A percentile compares a stretch with the other conserved stretches of the same genome.
Conservation (phyloP, 2,888 invertebrate species). For the Dioctria rufipes region DNA sequence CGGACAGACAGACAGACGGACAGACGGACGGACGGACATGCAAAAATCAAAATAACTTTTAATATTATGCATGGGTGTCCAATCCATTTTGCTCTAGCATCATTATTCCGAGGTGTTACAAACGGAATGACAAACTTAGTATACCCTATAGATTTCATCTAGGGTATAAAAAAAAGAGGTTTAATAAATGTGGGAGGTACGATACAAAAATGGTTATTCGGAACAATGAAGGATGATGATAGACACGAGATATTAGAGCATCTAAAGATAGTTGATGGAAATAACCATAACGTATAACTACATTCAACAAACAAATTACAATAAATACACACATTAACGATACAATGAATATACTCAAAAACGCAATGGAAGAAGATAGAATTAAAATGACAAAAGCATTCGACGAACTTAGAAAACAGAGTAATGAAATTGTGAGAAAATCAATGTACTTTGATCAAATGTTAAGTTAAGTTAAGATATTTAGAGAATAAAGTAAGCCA, state of each 20-base stretch:
- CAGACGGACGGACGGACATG: too few species aligned
- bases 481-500: conserved; percentile 44
- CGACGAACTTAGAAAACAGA: conserved; percentile 34
- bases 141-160: too few species aligned
- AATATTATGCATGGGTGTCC: too few species aligned
- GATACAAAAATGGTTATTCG: conserved; percentile 54
- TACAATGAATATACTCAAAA: conserved; percentile 55
- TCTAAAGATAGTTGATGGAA: conserved; percentile 54
- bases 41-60: too few species aligned
- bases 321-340: conserved; percentile 56
- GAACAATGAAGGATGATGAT: conserved; percentile 55
- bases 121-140: too few species aligned
- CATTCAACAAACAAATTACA: conserved; percentile 56
- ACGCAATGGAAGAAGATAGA: conserved; percentile 53
- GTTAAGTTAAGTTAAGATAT: conserved; percentile 50
- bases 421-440: conserved; percentile 30
- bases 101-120: too few species aligned
- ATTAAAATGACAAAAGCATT: conserved; percentile 50
- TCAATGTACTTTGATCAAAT: conserved; percentile 49
- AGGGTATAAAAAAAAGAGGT: conserved; percentile 54
- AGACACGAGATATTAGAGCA: conserved; percentile 53
- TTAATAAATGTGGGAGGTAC: conserved; percentile 57
- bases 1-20: too few species aligned
- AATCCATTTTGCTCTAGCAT: too few species aligned
- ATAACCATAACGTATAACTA: conserved; percentile 56